Base-by-base conservation (phyloP, 2,797 vertebrate species). In the Macrochelys suwanniensis region DNA sequence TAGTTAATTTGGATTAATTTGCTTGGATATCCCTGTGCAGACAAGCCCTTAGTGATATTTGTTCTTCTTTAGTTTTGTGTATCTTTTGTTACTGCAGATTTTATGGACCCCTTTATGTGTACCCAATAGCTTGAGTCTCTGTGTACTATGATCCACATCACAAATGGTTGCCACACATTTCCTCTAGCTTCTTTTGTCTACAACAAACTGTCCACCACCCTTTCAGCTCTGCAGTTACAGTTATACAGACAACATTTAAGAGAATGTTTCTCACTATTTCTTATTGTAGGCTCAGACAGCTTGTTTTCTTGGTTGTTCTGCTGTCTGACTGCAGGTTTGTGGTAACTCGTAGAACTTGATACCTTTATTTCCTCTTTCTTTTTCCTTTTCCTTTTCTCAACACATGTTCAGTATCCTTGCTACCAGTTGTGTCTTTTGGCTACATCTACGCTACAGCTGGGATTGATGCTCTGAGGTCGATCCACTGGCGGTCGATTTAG, bases 381-480 rank as follows among this genome's bases (percentile, higher is more conserved):
- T 15, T 88, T 86, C 49, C 51, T 90, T 90, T 94, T 85, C 15
- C 1, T 81, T 90, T 82, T 78, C 47, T 89, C 33, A 47, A 33
- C 65, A 51, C 11, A 80, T 7, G n/a, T 19, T 65, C 45, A 6
- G 45, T 53, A 33, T 83, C 85, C 82, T 80, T 65, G 16, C 89
- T 81, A 0, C 84, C 87, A 84, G n/a, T 37, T 33, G 10, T 80
- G 45, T 33, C 61, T 42, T 76, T 57, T 42, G 51, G 47, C 47
- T 47, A 47, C 47, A 47, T 47, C 47, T 47, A 47, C 47, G 8
- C 47, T 47, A 47, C 47, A 47, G 47, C 47, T 47, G 47, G 47
- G 47, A 47, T 47, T 47, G 47, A 47, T 9, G 10, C 7, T 8
- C 47, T 47, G 7, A 47, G 47, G 10, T 47, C 47, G 10, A 47